phyloP scores from a whole-genome alignment of 2,113 vertebrate species.

The Mionectes macconnelli region DNA sequence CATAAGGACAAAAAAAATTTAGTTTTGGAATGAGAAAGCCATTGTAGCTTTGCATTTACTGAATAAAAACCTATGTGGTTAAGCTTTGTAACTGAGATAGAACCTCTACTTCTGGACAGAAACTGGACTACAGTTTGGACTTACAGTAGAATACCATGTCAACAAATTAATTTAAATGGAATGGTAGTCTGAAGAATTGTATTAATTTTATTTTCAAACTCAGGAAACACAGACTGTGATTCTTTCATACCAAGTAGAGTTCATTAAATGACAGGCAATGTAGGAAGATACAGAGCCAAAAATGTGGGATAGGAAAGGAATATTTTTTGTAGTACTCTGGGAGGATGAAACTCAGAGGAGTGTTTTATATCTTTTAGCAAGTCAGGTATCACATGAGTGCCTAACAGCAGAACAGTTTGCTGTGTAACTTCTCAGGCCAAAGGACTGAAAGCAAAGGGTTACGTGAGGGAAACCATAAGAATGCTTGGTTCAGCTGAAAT shows the following conservation, averaged over 20 bases:
- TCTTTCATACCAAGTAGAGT: background rate
- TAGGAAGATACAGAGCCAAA: conserved; percentile 20
- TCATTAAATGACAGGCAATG: conserved; percentile 9
- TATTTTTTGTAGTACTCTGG: conserved; percentile 4
- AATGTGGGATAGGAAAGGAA: background rate
- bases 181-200: background rate
- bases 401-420: background rate
- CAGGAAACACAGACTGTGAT: background rate
- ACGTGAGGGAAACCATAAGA: background rate
- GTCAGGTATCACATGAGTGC: background rate
- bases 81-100: conserved; percentile 28
- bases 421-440: background rate
- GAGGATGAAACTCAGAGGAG: conserved; percentile 8
- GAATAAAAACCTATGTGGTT: conserved; percentile 2
- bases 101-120: background rate
- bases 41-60: background rate
- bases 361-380: background rate
- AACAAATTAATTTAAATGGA: conserved; percentile 36
- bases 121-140: background rate
- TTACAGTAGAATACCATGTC: background rate
- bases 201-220: conserved; percentile 33
- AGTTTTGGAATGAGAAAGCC: background rate
- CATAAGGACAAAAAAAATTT: background rate
- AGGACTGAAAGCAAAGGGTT: background rate
- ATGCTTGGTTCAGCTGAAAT: background rate